Conservation (phyloP, 2,113 vertebrate species). For the Physeter macrocephalus region DNA sequence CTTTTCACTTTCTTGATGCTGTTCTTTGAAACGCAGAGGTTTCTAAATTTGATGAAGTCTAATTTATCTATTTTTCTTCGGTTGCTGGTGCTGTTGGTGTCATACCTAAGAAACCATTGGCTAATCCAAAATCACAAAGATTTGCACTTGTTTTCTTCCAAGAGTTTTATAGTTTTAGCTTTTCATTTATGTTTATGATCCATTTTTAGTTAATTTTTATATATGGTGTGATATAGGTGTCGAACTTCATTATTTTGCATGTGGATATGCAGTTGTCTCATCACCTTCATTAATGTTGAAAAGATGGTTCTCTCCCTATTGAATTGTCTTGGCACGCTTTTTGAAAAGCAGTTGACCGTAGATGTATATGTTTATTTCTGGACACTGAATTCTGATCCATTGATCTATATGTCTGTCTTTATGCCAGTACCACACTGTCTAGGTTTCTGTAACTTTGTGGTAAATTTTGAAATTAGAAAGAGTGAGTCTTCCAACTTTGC, state of each 20-base stretch:
- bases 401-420: background rate
- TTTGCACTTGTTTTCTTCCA: background rate
- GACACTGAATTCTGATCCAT: background rate
- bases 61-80: background rate
- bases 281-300: background rate
- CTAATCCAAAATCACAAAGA: background rate
- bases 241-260: background rate
- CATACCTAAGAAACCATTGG: background rate
- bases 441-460: background rate
- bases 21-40: background rate
- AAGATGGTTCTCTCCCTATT: background rate
- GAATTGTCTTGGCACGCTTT: background rate
- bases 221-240: background rate
- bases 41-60: background rate
- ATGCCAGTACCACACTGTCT: background rate
- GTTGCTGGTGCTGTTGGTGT: background rate
- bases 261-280: background rate
- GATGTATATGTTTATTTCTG: background rate
- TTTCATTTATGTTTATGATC: background rate
- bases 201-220: background rate
- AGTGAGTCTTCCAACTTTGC: background rate
- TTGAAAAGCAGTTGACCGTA: background rate
- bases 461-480: constrained; percentile 13
- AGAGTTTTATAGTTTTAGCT: background rate
- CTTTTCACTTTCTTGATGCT: background rate